Conservation (phyloP, 2,888 invertebrate genomes). For the Schizaphis graminum region DNA sequence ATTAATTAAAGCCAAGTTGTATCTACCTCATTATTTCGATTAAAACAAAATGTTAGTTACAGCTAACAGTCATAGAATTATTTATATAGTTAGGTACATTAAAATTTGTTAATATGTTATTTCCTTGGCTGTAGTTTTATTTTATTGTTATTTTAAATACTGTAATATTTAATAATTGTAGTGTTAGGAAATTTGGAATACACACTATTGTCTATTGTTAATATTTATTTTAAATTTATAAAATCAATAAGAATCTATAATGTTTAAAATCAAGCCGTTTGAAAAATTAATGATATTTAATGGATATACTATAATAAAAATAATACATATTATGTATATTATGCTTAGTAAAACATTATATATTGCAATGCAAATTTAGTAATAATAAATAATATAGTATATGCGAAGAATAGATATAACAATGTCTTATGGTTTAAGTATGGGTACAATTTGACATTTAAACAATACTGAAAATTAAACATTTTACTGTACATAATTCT, state of each 20-base stretch:
- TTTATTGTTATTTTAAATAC: background rate
- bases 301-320: background rate
- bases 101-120: background rate
- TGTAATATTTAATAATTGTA: background rate
- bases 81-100: background rate
- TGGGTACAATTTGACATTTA: background rate
- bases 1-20: slow-evolving; percentile 24
- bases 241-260: background rate
- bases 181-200: background rate
- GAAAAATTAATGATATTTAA: background rate
- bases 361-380: background rate
- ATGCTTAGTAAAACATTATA: background rate
- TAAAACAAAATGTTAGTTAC: background rate
- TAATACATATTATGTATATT: background rate
- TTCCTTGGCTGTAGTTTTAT: background rate
- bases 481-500: background rate
- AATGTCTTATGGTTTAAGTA: background rate
- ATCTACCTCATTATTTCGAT: background rate
- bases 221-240: background rate
- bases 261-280: background rate
- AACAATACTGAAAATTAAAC: background rate
- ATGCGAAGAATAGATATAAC: background rate
- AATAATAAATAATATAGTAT: background rate
- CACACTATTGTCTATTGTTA: background rate
- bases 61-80: background rate